phyloP scores from a whole-genome alignment of 64 coral and sea anemone genomes.

The Platygyra sinensis region DNA sequence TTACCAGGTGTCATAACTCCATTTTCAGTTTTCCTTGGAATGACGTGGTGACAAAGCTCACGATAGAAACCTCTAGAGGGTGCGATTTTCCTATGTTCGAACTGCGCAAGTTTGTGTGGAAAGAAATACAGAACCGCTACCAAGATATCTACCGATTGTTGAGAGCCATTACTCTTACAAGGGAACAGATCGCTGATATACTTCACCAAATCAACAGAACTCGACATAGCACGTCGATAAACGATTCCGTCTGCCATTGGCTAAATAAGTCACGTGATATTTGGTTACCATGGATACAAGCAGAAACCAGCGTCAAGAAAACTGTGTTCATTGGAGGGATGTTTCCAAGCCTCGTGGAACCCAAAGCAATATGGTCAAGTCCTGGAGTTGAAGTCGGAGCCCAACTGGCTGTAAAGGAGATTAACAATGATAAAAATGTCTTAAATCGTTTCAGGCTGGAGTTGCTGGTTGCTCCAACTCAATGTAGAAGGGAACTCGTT shows the following conservation, averaged over 20 bases:
- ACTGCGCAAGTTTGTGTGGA: conserved; percentile 69
- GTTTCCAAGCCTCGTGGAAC: conserved; percentile 70
- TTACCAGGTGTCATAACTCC: not conserved
- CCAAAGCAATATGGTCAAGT: conserved; percentile 77
- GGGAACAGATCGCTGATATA: conserved; percentile 44
- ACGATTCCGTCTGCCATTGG: conserved; percentile 65
- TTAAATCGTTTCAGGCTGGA: conserved; percentile 41
- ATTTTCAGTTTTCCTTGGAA: not conserved
- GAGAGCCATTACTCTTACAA: conserved; percentile 24
- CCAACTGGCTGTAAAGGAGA: conserved; percentile 60
- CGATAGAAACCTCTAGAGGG: not conserved
- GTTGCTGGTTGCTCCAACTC: conserved; percentile 54
- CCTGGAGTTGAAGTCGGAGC: conserved; percentile 81
- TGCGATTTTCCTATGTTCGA: conserved; percentile 64
- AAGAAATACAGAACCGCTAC: conserved; percentile 32
- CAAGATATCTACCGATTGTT: conserved; percentile 66
- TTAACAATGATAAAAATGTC: conserved; percentile 56
- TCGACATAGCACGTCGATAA: not conserved
- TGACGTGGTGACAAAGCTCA: not conserved
- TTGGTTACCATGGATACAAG: conserved; percentile 63
- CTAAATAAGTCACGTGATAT: conserved; percentile 48
- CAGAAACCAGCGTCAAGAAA: conserved; percentile 20
- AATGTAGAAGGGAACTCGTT: conserved; percentile 76
- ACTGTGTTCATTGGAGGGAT: conserved; percentile 76
- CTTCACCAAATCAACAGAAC: conserved; percentile 29